Evolutionary conservation across 1,140 invertebrate genomes (phyloP), one percentile per base, ranked within the genome.

Genomic region (Brachionus sp.): DNA sequence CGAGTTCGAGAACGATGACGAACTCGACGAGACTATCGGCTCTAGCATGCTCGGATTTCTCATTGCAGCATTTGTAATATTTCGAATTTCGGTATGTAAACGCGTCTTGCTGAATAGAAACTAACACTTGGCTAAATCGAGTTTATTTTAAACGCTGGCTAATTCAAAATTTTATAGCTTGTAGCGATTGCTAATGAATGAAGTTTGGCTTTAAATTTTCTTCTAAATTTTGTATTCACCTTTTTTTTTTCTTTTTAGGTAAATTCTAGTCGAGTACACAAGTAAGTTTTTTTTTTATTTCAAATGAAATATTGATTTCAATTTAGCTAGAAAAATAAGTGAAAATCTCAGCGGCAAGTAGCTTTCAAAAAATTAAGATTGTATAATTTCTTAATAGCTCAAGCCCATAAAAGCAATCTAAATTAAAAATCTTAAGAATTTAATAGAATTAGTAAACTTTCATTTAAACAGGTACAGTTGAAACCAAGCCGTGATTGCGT

Each of bases 371-470:
- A n/a, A 57, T 25, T 19, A 19, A 19, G 50, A 57, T 57, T 57
- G 50, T 57, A 57, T 57, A 57, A 57, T 57, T 57, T 57, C 50
- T 57, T 57, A 57, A 57, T 57, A 19, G 50, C 50, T 57, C 5
- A 9, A 25, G 50, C 50, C 16, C n/a, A 57, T 19, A 19, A 57
- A 57, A 57, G 19, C 50, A 57, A 57, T 57, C 19, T 57, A 19
- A 57, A 57, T 57, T 57, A 23, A 9, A 23, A 57, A 57, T 57
- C 50, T 57, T 57, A 57, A 57, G 50, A 57, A 9, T 57, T 57
- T 57, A 57, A 57, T 57, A 25, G 50, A 57, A 57, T 57, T 57
- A 57, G 50, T 57, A 57, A 57, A 57, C 50, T 57, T 57, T 57
- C 50, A 16, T 19, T 57, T 25, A 23, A 57, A 57, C 50, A 57